Conservation (phyloP, 2,888 invertebrate species). For the Volucella inanis region DNA sequence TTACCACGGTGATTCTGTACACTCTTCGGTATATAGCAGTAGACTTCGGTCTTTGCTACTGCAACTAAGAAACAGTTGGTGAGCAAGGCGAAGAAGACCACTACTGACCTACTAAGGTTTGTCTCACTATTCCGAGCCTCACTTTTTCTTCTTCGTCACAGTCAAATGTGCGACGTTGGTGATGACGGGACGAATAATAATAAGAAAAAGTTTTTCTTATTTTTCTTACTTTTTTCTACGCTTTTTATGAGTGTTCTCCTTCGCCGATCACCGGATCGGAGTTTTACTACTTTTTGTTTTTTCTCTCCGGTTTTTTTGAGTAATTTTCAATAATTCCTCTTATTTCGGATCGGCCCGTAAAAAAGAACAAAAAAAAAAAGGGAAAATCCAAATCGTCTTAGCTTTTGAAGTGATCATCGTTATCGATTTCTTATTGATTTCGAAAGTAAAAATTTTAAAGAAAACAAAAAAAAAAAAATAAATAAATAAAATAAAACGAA, state of each 20-base stretch:
- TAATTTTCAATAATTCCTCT: no score
- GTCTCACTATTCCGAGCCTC: constrained; percentile 75
- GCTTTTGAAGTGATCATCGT: neutral
- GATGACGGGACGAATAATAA: constrained; percentile 80
- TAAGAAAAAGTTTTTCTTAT: constrained; percentile 81
- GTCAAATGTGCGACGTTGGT: constrained; percentile 76
- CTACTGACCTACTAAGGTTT: constrained; percentile 82
- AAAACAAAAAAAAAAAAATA: neutral
- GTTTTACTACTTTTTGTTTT: constrained; percentile 49
- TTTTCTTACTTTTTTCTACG: constrained; percentile 55
- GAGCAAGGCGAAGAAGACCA: constrained; percentile 77
- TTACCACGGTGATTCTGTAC: constrained; percentile 59
- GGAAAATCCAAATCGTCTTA: neutral
- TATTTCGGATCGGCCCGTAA: neutral
- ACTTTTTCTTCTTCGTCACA: constrained; percentile 78
- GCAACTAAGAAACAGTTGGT: constrained; percentile 74
- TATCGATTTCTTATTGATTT: constrained; percentile 40
- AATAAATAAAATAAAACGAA: constrained; percentile 19
- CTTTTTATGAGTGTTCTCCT: constrained; percentile 44
- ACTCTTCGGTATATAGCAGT: constrained; percentile 57
- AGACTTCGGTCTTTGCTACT: constrained; percentile 62
- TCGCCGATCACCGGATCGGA: constrained; percentile 5
- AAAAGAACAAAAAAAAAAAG: constrained; percentile 20
- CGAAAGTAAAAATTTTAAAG: constrained; percentile 46
- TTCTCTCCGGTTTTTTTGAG: constrained; percentile 4